Evolutionary conservation across 2,113 vertebrate genomes (phyloP).

Genomic region (Pachyramphus minor): DNA sequence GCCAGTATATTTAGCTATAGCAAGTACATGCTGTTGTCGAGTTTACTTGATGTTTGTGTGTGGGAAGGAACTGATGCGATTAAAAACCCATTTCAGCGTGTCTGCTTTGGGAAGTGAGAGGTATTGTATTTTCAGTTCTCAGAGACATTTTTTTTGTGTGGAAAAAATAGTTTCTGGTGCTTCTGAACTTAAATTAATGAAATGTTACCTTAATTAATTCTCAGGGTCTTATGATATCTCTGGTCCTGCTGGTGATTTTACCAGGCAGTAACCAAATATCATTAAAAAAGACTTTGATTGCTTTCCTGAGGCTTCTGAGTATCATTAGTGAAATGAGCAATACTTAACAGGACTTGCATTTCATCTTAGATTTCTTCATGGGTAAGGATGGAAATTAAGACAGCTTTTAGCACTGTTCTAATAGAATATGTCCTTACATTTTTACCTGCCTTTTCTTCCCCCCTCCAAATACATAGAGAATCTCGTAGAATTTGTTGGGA

Average conservation of each 20-base stretch:
- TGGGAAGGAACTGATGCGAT: constrained; percentile 8
- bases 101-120: not conserved
- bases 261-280: not conserved
- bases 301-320: not conserved
- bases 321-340: not conserved
- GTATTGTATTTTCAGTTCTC: not conserved
- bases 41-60: constrained; percentile 4
- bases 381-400: not conserved
- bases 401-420: accelerated
- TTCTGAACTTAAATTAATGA: not conserved
- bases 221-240: not conserved
- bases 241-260: not conserved
- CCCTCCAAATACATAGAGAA: not conserved
- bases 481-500: not conserved
- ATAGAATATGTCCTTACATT: not conserved
- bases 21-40: not conserved
- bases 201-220: not conserved
- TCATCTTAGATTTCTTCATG: not conserved
- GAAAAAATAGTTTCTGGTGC: not conserved
- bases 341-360: not conserved
- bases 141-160: not conserved
- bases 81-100: not conserved
- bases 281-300: not conserved
- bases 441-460: not conserved
- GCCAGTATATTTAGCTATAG: constrained; percentile 32